These are phyloP conservation scores for Drosophila truncata DNA, from an alignment of 1,140 invertebrate genomes.

Conservation along the genomic window DNA sequence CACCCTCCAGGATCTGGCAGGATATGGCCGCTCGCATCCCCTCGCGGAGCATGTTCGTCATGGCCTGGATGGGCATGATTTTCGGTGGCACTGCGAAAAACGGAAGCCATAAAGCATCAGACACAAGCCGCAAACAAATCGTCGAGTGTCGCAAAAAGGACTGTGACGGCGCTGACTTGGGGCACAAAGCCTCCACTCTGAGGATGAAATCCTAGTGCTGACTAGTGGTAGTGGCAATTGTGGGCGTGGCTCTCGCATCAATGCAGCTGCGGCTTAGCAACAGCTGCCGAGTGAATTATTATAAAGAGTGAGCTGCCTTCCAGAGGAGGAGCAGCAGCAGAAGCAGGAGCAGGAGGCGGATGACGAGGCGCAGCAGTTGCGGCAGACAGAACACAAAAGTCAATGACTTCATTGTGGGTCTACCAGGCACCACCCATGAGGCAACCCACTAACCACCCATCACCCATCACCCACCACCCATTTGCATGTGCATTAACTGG, in stretches of 20 bases:
- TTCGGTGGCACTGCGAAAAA: constrained; percentile 91
- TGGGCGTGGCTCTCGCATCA: constrained; percentile 66
- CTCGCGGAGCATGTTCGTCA: constrained; percentile 92
- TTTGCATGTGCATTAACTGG: constrained; percentile 77
- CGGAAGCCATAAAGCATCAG: constrained; percentile 27
- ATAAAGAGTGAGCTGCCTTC: constrained; percentile 53
- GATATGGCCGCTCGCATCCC: constrained; percentile 96
- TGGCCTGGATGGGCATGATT: constrained; percentile 94
- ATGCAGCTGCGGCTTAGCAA: constrained; percentile 77
- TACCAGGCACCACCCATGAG: constrained; percentile 8
- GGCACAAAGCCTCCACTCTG: constrained; percentile 57
- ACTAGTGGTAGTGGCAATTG: constrained; percentile 36
- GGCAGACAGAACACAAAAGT: constrained; percentile 74
- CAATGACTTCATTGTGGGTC: constrained; percentile 81
- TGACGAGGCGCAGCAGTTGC: constrained; percentile 37
- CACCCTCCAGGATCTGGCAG: constrained; percentile 97
- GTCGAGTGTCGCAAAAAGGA: constrained; percentile 46
- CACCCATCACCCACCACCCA: neutral
- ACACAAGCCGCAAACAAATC: constrained; percentile 30
- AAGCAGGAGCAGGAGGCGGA: neutral
- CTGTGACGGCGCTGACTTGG: constrained; percentile 66
- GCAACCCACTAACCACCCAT: neutral
- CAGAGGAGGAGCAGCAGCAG: constrained; percentile 18
- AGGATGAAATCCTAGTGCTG: constrained; percentile 10
- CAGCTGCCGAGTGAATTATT: constrained; percentile 77